Evolutionary conservation across 2,888 invertebrate species (phyloP), one percentile per base, ranked within the genome.

Genomic region (Didymodactylos carnosus): DNA sequence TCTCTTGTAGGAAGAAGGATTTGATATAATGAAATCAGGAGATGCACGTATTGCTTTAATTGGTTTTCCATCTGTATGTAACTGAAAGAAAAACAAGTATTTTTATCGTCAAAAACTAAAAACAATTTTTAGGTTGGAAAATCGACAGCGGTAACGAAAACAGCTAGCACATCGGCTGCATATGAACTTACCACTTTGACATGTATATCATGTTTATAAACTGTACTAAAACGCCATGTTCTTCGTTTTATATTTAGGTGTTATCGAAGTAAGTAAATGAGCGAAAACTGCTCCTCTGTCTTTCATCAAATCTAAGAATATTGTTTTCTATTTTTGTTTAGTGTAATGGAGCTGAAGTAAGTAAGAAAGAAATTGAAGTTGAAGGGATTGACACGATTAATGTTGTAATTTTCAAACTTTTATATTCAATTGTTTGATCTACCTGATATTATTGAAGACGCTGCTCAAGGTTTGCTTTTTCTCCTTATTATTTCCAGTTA

Each of bases 391-490:
- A n/a, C n/a, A n/a, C n/a, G n/a, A n/a, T n/a, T n/a, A n/a, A n/a
- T n/a, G n/a, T n/a, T n/a, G n/a, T n/a, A n/a, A n/a, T n/a, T n/a
- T n/a, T n/a, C n/a, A n/a, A n/a, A n/a, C n/a, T n/a, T n/a, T n/a
- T n/a, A 94, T 82, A 97, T 98, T 82, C 98, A 98, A 83, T 86
- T 98, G 77, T 88, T 98, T 0, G 98, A 98, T 88, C 87, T 98
- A 82, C 98, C 98, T 75, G 98, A 98, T 81, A 98, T 98, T 82
- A 99, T 98, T 83, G 98, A 99, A 87, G 98, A 98, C 75, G 98
- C 98, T 77, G 90, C 97, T 2, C 95, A 92, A 82, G 87, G 87
- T 82, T n/a, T n/a, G n/a, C 71, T 14, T 69, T 23, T 49, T 75
- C 75, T 75, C 25, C 75, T 76, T 35, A 25, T 27, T 39, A 40